Percentiles rank a stretch among this genome's conserved stretches.
These are phyloP conservation scores for Troides helena DNA, from an alignment of 2,888 invertebrate species.

Conservation along the genomic window DNA sequence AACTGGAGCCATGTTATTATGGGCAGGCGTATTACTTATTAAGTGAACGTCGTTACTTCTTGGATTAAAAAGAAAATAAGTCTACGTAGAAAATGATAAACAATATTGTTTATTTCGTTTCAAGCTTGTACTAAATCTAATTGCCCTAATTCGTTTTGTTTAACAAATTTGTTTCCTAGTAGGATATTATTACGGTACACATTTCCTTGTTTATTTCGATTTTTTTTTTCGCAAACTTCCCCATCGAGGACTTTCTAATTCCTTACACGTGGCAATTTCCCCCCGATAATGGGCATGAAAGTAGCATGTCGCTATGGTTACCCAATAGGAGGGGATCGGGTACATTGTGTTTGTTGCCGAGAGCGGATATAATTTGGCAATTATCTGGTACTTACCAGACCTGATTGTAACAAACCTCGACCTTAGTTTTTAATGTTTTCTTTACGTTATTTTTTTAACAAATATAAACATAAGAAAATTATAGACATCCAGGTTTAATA, in stretches of 20 bases:
- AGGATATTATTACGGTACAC: background rate
- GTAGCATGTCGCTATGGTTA: constrained; percentile 7
- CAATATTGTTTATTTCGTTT: background rate
- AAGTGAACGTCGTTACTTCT: too few relatives aligned
- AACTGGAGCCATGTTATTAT: too few relatives aligned
- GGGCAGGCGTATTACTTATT: too few relatives aligned
- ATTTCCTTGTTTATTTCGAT: background rate
- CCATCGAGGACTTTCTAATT: background rate
- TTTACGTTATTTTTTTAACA: too few relatives aligned
- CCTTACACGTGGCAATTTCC: constrained; percentile 15
- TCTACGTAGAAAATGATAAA: background rate
- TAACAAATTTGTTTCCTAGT: background rate
- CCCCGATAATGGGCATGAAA: constrained; percentile 4
- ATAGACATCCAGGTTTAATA: too few relatives aligned
- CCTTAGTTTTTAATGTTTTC: too few relatives aligned
- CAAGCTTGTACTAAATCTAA: background rate
- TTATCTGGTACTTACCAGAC: background rate
- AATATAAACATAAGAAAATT: too few relatives aligned
- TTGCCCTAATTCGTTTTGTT: background rate
- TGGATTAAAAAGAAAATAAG: too few relatives aligned
- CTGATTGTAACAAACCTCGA: too few relatives aligned
- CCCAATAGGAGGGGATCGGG: background rate
- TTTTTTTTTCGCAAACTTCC: background rate
- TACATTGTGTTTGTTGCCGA: background rate
- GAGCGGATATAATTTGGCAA: background rate